These are phyloP conservation scores for Gymnobelideus leadbeateri DNA, from an alignment of 2,113 vertebrate genomes.

Conservation along the genomic window DNA sequence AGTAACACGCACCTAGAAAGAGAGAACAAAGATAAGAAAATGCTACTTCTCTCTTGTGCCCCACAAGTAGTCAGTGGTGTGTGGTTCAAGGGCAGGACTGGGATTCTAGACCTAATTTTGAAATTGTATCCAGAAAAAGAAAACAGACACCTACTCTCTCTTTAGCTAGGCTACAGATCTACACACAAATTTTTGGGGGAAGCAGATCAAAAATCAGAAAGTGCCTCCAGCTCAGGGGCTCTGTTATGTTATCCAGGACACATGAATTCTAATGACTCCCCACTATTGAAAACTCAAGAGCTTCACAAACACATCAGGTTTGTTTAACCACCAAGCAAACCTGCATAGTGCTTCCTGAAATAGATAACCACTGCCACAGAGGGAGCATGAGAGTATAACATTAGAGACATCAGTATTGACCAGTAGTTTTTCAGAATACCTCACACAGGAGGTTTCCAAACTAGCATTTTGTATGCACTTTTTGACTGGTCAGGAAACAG, in stretches of 20 bases:
- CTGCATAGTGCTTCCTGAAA: not conserved
- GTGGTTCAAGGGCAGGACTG: not conserved
- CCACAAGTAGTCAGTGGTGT: not conserved
- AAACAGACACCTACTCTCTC: not conserved
- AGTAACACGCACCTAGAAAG: slow-evolving; percentile 95
- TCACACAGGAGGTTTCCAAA: not conserved
- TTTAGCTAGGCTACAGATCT: not conserved
- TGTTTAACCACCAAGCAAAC: not conserved
- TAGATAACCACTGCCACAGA: not conserved
- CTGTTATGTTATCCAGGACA: no score
- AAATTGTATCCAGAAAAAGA: not conserved
- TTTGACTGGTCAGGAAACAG: not conserved
- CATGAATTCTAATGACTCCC: not conserved
- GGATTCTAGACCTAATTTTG: not conserved
- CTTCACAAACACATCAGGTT: not conserved
- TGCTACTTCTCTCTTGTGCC: not conserved
- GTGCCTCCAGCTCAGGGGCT: not conserved
- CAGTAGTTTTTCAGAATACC: not conserved
- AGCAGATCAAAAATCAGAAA: not conserved
- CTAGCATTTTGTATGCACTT: not conserved
- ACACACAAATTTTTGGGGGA: not conserved
- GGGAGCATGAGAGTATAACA: not conserved
- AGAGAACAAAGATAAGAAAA: not conserved
- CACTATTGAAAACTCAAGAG: slow-evolving; percentile 9
- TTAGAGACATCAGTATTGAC: not conserved